Conservation (phyloP, 2,113 vertebrate genomes). For the Aptenodytes patagonicus region DNA sequence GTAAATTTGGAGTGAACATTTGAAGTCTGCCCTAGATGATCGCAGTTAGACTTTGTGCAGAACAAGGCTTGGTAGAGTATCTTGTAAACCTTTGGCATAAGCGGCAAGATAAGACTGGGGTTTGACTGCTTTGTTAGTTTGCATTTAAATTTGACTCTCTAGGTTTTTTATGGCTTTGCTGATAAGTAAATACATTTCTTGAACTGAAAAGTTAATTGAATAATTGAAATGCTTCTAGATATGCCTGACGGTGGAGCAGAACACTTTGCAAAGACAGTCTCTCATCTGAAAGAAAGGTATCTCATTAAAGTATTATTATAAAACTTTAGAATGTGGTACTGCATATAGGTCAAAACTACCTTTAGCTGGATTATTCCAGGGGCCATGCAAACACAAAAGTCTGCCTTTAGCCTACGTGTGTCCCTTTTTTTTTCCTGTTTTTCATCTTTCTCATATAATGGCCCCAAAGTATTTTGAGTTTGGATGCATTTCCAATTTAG, state of each 20-base stretch:
- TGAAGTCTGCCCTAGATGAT: background rate
- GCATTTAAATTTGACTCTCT: background rate
- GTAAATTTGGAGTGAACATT: background rate
- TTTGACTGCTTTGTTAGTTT: background rate
- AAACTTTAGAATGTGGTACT: background rate
- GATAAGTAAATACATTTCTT: background rate
- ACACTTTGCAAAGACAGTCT: constrained; percentile 91
- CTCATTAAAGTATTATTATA: background rate
- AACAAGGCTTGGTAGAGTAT: background rate
- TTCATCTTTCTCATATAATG: background rate
- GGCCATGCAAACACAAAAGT: background rate
- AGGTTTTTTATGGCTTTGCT: background rate
- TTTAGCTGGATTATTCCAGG: background rate
- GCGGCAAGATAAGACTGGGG: background rate
- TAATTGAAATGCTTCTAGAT: constrained; percentile 76
- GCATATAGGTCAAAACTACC: background rate
- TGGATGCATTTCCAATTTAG: background rate
- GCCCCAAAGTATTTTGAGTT: background rate
- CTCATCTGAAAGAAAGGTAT: constrained; percentile 90
- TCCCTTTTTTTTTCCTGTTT: background rate
- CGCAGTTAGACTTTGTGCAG: background rate
- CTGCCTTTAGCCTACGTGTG: background rate
- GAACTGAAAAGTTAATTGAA: background rate
- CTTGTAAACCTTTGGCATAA: background rate
- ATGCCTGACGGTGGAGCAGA: constrained; percentile 90